Evolutionary conservation across 2,797 vertebrate genomes (phyloP).

Genomic region (Chloroceryle inda): DNA sequence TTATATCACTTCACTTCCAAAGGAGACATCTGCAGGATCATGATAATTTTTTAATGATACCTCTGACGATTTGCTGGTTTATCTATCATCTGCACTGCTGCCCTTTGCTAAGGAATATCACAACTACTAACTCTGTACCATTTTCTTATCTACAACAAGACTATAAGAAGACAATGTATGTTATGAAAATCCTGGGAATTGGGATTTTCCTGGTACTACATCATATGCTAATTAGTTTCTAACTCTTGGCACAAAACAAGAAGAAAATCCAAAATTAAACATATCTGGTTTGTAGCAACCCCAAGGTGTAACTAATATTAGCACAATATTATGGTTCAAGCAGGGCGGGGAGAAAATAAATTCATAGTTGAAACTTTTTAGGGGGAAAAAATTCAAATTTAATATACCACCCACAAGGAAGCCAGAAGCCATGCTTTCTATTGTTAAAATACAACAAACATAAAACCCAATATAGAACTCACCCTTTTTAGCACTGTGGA

Average conservation of each 20-base stretch:
- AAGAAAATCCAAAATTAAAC: not conserved
- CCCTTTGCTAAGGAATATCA: not conserved
- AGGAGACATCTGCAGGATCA: not conserved
- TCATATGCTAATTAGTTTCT: not conserved
- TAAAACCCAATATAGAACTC: not conserved
- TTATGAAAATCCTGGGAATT: not conserved
- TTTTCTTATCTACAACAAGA: not conserved
- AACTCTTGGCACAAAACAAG: not conserved
- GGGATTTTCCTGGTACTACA: not conserved
- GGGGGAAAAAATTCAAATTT: not conserved
- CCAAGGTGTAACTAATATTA: constrained; percentile 33
- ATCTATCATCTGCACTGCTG: not conserved
- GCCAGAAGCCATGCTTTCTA: constrained; percentile 20
- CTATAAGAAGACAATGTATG: not conserved
- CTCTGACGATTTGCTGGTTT: not conserved
- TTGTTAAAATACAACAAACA: not conserved
- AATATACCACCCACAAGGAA: constrained; percentile 34
- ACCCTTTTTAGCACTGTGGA: not conserved
- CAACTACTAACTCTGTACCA: not conserved
- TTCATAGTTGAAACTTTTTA: not conserved
- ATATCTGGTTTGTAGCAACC: constrained; percentile 25
- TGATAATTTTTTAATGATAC: not conserved
- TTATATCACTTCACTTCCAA: not conserved
- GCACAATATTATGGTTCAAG: constrained; percentile 14
- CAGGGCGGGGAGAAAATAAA: not conserved